Evolutionary conservation across 2,797 vertebrate genomes (phyloP).

Genomic region (Numenius phaeopus): DNA sequence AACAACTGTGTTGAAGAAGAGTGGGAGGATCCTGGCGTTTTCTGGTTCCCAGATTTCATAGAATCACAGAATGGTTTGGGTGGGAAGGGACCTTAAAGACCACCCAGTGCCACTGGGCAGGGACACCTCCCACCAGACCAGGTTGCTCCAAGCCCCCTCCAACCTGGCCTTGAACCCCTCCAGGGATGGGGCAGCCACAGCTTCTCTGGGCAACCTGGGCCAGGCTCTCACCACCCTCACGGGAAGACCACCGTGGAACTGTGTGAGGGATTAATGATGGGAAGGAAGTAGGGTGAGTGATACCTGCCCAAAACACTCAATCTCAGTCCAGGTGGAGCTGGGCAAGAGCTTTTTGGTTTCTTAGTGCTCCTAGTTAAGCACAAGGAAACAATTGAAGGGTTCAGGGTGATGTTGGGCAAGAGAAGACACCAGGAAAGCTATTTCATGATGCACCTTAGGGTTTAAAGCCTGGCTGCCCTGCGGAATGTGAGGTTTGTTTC

Average conservation of each 20-base stretch:
- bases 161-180: background rate
- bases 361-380: background rate
- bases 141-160: background rate
- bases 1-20: background rate
- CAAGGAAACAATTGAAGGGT: background rate
- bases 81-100: background rate
- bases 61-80: background rate
- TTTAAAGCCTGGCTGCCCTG: background rate
- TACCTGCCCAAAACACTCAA: background rate
- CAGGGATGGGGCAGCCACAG: background rate
- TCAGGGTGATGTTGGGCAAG: background rate
- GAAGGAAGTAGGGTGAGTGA: background rate
- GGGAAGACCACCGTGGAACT: fast-evolving
- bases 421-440: background rate
- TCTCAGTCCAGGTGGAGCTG: background rate
- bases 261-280: too few relatives aligned
- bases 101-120: background rate
- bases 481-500: background rate
- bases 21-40: background rate
- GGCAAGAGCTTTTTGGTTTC: background rate
- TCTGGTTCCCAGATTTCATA: background rate
- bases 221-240: background rate
- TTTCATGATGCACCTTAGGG: fast-evolving
- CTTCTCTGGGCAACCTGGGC: background rate
- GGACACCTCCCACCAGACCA: background rate